Base-by-base conservation (phyloP, 2,888 invertebrate species). In the Eubasilissa splendida region DNA sequence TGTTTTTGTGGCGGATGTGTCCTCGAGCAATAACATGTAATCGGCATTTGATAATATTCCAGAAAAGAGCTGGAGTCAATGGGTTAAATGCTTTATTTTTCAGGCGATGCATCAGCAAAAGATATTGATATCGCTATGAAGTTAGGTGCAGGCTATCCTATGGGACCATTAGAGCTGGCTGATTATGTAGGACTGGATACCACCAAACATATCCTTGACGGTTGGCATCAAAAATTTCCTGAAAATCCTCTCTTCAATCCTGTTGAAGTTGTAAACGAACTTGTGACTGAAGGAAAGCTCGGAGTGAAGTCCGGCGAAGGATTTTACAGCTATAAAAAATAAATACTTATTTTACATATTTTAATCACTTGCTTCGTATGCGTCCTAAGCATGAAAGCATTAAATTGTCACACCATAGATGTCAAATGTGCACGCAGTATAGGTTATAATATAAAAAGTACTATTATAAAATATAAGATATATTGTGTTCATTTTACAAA, bases 51-150 rank as follows among this genome's bases (percentile, higher is more conserved):
- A 22, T 22, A 22, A 22, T 22, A 22, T 22, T 22, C 0, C 22
- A 22, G 22, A 22, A 22, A 22, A 22, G 22, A 22, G 22, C 22
- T 22, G 22, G 22, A 22, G 22, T 22, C 22, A 22, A 22, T 22
- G 22, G 22, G 22, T 22, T 22, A 22, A 22, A 22, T 54, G 12
- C 1, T 53, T 70, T 71, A 14, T n/a, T 11, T 70, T 53, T 58
- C n/a, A 93, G 94, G 94, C 52, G 94, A 94, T 87, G 94, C 94
- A 0, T 91, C 93, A 4, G 92, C 94, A 0, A 88, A 91, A 82
- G 97, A 97, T 87, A 95, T 97, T 80, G 97, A 97, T 86, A 93
- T 91, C 10, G 97, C 96, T 0, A 97, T 97, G 97, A 97, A 96
- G 87, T 89, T 97, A 1, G 97, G 97, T 7, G 96, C 96, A 12